These are phyloP conservation scores for Manis javanica DNA, from an alignment of 2,797 vertebrate species.

Conservation along the genomic window DNA sequence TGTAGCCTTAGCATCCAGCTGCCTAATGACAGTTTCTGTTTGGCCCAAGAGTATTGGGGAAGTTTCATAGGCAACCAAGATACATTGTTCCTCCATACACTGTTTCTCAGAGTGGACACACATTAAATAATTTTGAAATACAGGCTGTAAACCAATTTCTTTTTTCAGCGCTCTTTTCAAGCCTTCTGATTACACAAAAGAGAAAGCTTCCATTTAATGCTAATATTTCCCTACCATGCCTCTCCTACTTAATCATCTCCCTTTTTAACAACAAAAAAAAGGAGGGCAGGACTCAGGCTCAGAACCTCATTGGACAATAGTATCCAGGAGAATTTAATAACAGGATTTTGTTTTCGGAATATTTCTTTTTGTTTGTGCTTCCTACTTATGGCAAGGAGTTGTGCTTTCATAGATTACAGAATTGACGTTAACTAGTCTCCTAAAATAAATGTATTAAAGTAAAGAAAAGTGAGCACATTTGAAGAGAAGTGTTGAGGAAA, in stretches of 20 bases:
- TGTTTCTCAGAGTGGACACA: no score
- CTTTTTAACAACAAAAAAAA: not conserved
- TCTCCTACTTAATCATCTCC: slow-evolving; percentile 29
- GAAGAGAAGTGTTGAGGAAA: not conserved
- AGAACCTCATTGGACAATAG: not conserved
- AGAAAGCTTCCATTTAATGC: not conserved
- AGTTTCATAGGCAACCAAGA: not conserved
- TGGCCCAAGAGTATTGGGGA: not conserved
- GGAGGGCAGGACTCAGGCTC: not conserved
- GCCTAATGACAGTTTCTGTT: not conserved
- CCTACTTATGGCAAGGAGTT: not conserved
- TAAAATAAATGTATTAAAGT: not conserved
- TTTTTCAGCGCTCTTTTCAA: not conserved
- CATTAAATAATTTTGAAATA: not conserved
- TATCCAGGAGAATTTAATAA: not conserved
- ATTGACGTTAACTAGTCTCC: not conserved
- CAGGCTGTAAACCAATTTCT: not conserved
- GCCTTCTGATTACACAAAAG: not conserved
- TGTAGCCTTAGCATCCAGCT: not conserved
- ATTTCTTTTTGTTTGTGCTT: not conserved
- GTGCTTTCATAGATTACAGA: not conserved
- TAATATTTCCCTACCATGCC: not conserved
- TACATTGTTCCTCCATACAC: not conserved
- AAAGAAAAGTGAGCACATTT: not conserved
- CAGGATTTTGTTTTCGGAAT: not conserved